These are phyloP conservation scores for Rallus crepitans DNA, from an alignment of 2,797 vertebrate genomes.

Conservation along the genomic window DNA sequence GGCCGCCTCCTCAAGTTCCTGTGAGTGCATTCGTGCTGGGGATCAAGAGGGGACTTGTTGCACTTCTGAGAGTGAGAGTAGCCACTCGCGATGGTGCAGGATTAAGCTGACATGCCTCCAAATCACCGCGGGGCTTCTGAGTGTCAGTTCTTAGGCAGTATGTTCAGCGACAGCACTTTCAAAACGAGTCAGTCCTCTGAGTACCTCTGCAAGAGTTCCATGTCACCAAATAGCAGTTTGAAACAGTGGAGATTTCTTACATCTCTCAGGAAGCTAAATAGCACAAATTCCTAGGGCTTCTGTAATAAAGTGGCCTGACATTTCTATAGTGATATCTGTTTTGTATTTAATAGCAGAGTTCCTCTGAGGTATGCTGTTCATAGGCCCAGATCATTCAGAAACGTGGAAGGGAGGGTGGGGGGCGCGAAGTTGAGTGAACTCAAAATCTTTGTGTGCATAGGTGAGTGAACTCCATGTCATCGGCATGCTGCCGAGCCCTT, in stretches of 20 bases:
- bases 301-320: background rate
- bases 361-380: background rate
- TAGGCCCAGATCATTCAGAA: background rate
- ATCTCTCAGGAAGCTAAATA: background rate
- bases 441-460: background rate
- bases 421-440: background rate
- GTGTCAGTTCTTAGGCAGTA: background rate
- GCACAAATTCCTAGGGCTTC: background rate
- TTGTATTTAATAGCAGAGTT: background rate
- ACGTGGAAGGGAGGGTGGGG: background rate
- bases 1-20: background rate
- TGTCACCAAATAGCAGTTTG: background rate
- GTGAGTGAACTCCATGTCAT: background rate
- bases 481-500: background rate
- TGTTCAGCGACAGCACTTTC: background rate
- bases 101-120: background rate
- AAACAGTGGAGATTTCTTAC: background rate
- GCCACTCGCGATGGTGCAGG: fast-evolving
- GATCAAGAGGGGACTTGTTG: background rate
- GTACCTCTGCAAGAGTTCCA: background rate
- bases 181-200: background rate
- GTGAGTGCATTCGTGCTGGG: fast-evolving
- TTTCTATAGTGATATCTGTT: background rate
- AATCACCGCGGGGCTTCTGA: background rate
- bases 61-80: background rate